These are phyloP conservation scores for Pelagia noctiluca DNA, from an alignment of 30 jellyfish, hydroid and myxozoan genomes.

Conservation along the genomic window DNA sequence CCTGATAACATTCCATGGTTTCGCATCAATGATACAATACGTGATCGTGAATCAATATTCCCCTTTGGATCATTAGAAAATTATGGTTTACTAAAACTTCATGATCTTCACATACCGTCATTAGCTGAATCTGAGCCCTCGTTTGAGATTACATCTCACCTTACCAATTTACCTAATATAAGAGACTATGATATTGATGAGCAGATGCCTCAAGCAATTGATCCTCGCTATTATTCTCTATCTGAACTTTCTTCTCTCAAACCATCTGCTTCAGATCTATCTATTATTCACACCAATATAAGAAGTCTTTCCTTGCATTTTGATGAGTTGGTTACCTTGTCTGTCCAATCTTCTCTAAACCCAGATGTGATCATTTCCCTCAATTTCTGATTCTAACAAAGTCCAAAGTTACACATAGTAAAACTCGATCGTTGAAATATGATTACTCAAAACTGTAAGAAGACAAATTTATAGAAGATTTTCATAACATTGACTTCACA, in stretches of 20 bases:
- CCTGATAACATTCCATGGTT: constrained; percentile 43
- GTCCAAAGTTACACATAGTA: background rate
- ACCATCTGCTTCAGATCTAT: no score
- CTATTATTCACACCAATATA: no score
- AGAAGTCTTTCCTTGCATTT: constrained; percentile 23
- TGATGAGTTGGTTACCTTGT: constrained; percentile 22
- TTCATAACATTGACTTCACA: constrained; percentile 10
- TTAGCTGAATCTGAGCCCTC: no score
- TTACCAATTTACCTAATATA: no score
- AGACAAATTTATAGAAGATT: constrained; percentile 15
- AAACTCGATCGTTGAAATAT: constrained; percentile 15
- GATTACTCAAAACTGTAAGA: constrained; percentile 16
- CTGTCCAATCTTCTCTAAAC: constrained; percentile 42
- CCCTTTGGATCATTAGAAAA: background rate
- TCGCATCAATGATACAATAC: background rate
- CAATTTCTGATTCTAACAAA: constrained; percentile 19
- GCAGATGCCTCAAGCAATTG: no score
- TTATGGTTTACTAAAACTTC: background rate
- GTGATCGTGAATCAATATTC: constrained; percentile 11
- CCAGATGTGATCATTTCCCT: constrained; percentile 3
- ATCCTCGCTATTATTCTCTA: no score
- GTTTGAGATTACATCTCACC: no score
- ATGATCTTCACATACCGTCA: no score
- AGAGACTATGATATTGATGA: no score
- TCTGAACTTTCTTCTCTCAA: no score